A percentile compares a stretch with the other conserved stretches of the same genome.
Evolutionary conservation across 2,797 vertebrate species (phyloP).

Genomic region (Helostoma temminkii): DNA sequence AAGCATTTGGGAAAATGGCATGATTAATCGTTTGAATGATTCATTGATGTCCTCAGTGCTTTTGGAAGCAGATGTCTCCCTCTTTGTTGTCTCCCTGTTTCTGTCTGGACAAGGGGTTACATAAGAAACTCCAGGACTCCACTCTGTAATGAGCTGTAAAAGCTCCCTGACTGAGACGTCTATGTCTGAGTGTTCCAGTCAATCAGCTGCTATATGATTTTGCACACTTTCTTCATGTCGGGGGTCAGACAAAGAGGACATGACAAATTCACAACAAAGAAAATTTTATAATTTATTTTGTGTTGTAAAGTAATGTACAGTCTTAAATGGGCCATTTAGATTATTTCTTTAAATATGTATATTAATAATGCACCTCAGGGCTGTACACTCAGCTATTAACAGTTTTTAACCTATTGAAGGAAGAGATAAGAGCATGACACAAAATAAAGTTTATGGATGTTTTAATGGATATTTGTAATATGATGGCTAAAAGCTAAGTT

Average conservation of each 20-base stretch:
- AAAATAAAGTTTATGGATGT: neutral
- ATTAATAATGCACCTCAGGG: too few relatives aligned
- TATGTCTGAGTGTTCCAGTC: constrained; percentile 51
- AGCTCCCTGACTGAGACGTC: constrained; percentile 46
- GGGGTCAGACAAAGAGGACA: constrained; percentile 33
- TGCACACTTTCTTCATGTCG: constrained; percentile 21
- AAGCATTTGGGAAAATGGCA: constrained; percentile 15
- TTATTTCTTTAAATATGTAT: too few relatives aligned
- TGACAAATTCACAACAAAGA: neutral
- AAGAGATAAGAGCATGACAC: too few relatives aligned
- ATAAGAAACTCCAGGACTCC: constrained; percentile 56
- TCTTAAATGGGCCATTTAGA: neutral
- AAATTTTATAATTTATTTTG: neutral
- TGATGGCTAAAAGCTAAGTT: neutral
- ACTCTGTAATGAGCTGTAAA: constrained; percentile 66
- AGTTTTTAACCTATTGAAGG: too few relatives aligned
- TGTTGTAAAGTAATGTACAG: neutral
- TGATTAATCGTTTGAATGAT: constrained; percentile 54
- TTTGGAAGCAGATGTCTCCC: constrained; percentile 34
- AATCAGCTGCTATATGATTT: constrained; percentile 44
- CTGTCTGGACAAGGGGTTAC: constrained; percentile 46
- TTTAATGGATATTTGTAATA: constrained; percentile 6
- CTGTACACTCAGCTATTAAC: too few relatives aligned
- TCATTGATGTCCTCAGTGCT: constrained; percentile 29
- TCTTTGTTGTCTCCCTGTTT: constrained; percentile 34